phyloP scores from a whole-genome alignment of 2,797 vertebrate species.

The Agapornis canus region DNA sequence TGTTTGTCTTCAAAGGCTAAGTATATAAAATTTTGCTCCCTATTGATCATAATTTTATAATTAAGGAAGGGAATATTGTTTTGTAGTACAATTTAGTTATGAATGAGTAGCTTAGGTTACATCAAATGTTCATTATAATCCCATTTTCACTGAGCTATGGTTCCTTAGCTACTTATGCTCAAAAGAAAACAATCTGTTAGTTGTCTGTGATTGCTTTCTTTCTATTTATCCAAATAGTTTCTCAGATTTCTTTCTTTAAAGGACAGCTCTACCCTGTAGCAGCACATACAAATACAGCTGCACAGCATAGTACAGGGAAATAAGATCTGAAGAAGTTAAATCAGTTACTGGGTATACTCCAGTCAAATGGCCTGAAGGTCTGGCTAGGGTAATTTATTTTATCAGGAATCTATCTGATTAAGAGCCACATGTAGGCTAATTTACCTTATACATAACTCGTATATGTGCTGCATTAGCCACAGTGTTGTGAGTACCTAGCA shows the following conservation, averaged over 20 bases:
- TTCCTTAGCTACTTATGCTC: neutral
- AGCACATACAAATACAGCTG: neutral
- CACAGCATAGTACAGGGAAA: neutral
- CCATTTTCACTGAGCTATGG: neutral
- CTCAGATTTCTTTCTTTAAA: neutral
- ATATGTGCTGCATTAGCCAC: neutral
- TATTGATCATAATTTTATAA: neutral
- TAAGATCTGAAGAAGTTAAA: neutral
- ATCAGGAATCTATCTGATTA: neutral
- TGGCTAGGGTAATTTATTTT: neutral
- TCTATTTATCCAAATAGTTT: neutral
- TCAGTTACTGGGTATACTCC: neutral
- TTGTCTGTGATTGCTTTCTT: neutral
- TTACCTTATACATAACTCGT: neutral
- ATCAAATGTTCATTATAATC: neutral
- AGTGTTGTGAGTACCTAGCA: neutral
- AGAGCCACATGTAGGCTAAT: neutral
- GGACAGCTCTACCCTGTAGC: neutral
- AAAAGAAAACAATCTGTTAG: neutral
- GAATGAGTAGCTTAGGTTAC: neutral
- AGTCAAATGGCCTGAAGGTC: neutral
- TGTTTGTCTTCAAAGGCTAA: neutral
- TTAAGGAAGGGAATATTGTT: neutral
- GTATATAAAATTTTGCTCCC: neutral
- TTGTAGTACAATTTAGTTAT: neutral